These are phyloP conservation scores for Gisinianus flammeolus DNA, from an alignment of 2,888 invertebrate genomes.

Conservation along the genomic window DNA sequence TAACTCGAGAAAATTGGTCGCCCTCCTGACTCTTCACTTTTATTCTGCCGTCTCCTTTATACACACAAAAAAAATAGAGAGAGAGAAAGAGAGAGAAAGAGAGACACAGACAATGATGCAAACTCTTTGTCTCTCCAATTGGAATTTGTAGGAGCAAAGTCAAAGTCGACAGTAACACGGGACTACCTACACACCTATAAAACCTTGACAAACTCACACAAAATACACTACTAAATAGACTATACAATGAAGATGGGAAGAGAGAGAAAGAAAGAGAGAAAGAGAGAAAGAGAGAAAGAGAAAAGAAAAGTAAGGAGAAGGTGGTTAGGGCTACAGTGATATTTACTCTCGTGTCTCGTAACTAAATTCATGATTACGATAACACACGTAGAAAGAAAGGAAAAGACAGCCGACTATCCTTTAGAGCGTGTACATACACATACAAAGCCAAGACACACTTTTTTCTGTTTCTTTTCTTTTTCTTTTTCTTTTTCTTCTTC, in stretches of 20 bases:
- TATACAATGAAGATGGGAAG: neutral
- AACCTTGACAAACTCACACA: too few relatives aligned
- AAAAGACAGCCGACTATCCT: too few relatives aligned
- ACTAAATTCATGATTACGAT: conserved; percentile 10
- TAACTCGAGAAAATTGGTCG: conserved; percentile 12
- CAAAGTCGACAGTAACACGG: neutral
- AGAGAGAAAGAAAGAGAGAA: neutral
- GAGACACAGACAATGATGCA: neutral
- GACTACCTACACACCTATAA: too few relatives aligned
- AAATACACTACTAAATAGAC: neutral
- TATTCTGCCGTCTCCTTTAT: conserved; percentile 19
- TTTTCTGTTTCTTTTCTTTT: too few relatives aligned
- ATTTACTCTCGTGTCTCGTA: neutral
- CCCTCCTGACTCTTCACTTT: conserved; percentile 21
- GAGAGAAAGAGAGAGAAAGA: neutral
- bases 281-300: neutral
- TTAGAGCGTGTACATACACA: neutral
- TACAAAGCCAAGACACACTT: too few relatives aligned
- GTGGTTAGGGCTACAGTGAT: too few relatives aligned
- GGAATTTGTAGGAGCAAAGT: neutral
- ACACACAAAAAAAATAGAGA: neutral
- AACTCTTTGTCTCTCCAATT: neutral
- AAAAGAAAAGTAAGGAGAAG: too few relatives aligned
- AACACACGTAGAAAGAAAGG: neutral
- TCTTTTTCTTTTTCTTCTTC: neutral